A percentile compares a stretch with the other conserved stretches of the same genome.
Evolutionary conservation across 2,888 invertebrate species (phyloP).

Genomic region (Adela reaumurella): DNA sequence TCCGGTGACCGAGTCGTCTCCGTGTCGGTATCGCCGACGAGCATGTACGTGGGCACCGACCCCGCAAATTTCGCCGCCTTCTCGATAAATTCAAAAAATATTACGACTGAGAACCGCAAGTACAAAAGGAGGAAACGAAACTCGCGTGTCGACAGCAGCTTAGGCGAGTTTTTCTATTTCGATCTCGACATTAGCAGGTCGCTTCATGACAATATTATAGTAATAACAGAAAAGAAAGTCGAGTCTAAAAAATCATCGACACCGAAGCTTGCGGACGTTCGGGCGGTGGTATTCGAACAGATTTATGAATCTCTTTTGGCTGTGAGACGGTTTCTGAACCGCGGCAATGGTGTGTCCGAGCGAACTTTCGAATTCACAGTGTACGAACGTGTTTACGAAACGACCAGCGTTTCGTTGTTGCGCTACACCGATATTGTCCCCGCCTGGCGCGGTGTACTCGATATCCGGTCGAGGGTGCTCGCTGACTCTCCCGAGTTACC

Average conservation of each 20-base stretch:
- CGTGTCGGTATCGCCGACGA: too few relatives aligned
- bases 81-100: not conserved
- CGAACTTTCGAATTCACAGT: not conserved
- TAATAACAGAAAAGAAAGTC: not conserved
- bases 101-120: not conserved
- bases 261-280: not conserved
- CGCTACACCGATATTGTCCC: not conserved
- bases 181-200: not conserved
- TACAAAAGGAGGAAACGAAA: not conserved
- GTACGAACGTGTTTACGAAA: constrained; percentile 3
- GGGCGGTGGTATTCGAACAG: not conserved
- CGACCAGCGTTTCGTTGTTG: constrained; percentile 1
- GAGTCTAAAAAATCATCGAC: not conserved
- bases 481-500: constrained; percentile 21
- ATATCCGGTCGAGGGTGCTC: constrained; percentile 16
- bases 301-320: not conserved
- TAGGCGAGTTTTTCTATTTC: not conserved
- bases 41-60: too few relatives aligned
- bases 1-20: too few relatives aligned
- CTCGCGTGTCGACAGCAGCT: not conserved
- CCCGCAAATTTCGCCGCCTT: too few relatives aligned
- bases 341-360: not conserved
- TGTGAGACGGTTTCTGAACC: not conserved
- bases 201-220: not conserved
- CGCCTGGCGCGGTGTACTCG: constrained; percentile 21